Evolutionary conservation across 2,888 invertebrate species (phyloP), one percentile per base, ranked within the genome.

Genomic region (Carcina quercana): DNA sequence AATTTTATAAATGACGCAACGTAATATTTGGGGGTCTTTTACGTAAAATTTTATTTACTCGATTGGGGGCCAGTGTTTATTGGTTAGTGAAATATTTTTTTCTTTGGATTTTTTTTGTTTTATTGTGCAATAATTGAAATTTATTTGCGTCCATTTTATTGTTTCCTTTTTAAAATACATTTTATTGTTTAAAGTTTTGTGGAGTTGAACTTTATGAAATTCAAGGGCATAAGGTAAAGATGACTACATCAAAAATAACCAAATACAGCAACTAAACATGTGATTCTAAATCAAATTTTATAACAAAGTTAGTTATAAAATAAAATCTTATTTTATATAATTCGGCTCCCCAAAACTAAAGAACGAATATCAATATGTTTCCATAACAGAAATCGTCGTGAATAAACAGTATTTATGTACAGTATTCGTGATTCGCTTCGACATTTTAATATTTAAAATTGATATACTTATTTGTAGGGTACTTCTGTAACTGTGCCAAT

Each of bases 121-220:
- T 59, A 47, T 60, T 66, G 82, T 83, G 82, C 82, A 82, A 82
- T 82, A 83, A 61, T 51, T 65, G 69, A 66, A 80, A 80, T 73
- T 70, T 57, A 65, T 76, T 82, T 82, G 75, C 82, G 82, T 82
- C 82, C 82, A 79, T 73, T 63, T 63, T 67, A 8, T 54, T 51
- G n/a, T n/a, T n/a, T n/a, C n/a, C 53, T 60, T 55, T 62, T 55
- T 58, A 48, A 53, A 47, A 48, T 51, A 40, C 40, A 35, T 38
- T 44, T 39, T 21, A 28, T 43, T 48, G 42, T 35, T 24, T 38
- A 40, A 39, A 37, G 37, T 46, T 40, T 38, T 44, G 29, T 37
- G n/a, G n/a, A n/a, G n/a, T n/a, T n/a, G n/a, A n/a, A n/a, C n/a
- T n/a, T n/a, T n/a, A n/a, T n/a, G n/a, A n/a, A n/a, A n/a, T n/a